Evolutionary conservation across 92 coral and sea anemone species (phyloP), one percentile per base, ranked within the genome.

Genomic region (Porites cylindrica): DNA sequence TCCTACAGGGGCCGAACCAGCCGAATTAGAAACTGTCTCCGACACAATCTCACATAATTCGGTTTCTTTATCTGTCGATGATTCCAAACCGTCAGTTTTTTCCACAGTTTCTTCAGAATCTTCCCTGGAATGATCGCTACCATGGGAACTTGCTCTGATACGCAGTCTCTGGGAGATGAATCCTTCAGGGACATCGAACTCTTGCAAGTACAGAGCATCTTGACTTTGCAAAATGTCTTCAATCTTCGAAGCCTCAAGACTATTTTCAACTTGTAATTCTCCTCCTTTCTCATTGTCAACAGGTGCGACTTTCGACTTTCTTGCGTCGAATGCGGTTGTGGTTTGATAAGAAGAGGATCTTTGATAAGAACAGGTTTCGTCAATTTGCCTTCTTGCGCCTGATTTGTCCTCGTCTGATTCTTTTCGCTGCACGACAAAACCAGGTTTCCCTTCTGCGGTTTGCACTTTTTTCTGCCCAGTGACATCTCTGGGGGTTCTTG

Each of bases 171-270:
- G 64, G 6, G 38, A 16, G 60, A 83, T 64, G 29, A 61, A 73
- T 64, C 75, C 80, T 10, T 51, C 74, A 7, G 54, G 12, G 8
- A 73, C 73, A 47, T 21, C 53, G 19, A 74, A 74, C 61, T 83
- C 80, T 43, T 62, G 87, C 56, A 72, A 26, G 53, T 83, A 47
- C 78, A 82, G 60, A 8, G 80, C 66, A 63, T 83, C 87, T 47
- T 43, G 72, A 51, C 81, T 62, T n/a, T 52, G 52, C 80, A 73
- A 73, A 50, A 75, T 16, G 54, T 23, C 65, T 50, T 83, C 51
- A 7, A 32, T 51, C 16, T 51, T 59, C 54, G 63, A 69, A 74
- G 81, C 72, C 51, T 65, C 52, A 50, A 72, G 3, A 20, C 21
- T 51, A 52, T 51, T 72, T 83, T 62, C 80, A 26, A 6, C 80